phyloP scores from a whole-genome alignment of 2,888 invertebrate species.

The Rhynchonema sp. region DNA sequence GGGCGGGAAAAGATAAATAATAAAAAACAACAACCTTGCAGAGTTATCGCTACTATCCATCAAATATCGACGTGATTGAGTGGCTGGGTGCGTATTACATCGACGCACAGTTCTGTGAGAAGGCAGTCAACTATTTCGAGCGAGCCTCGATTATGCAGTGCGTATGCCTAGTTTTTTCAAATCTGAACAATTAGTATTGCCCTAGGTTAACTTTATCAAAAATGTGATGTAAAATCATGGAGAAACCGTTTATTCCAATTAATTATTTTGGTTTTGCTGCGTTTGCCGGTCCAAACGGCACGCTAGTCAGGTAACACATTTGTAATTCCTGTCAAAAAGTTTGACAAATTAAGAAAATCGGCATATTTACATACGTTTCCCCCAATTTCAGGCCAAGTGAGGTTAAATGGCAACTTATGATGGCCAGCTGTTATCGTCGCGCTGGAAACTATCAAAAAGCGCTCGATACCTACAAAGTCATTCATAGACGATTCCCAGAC shows the following conservation, averaged over 20 bases:
- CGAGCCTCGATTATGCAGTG: conserved; percentile 50
- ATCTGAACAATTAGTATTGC: neutral
- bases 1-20: no score
- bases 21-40: no score
- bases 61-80: conserved; percentile 55
- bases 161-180: conserved; percentile 7
- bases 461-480: conserved; percentile 56
- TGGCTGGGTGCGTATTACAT: conserved; percentile 75
- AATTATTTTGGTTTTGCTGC: no score
- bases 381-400: conserved; percentile 48
- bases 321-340: no score
- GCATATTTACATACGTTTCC: no score
- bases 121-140: conserved; percentile 61
- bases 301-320: no score
- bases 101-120: conserved; percentile 67
- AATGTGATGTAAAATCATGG: no score
- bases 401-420: conserved; percentile 63
- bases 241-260: no score
- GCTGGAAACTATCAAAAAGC: conserved; percentile 67
- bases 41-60: conserved; percentile 51
- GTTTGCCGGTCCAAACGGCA: no score
- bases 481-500: conserved; percentile 74
- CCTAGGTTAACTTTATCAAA: no score
- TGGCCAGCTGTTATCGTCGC: conserved; percentile 61
- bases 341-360: no score